Conservation (phyloP, 2,113 vertebrate species). For the Tupaia tana region DNA sequence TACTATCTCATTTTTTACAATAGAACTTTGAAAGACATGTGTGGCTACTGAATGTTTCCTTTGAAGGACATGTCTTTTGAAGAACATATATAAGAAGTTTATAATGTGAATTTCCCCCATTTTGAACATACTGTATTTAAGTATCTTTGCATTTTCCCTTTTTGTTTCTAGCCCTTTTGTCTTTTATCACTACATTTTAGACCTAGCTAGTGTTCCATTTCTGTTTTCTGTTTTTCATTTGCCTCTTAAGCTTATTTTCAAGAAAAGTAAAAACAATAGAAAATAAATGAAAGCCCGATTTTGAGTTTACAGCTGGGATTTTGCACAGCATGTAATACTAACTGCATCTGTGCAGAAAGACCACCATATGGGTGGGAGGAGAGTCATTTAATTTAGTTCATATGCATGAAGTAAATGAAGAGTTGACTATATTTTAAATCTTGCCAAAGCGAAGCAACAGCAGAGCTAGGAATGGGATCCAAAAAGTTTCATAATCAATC, state of each 20-base stretch:
- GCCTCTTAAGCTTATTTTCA: conserved; percentile 8
- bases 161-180: not conserved
- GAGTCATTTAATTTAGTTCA: conserved; percentile 82
- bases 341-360: conserved; percentile 83
- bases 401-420: conserved; percentile 79
- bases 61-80: not conserved
- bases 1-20: not conserved
- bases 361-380: conserved; percentile 82
- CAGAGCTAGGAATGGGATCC: conserved; percentile 43
- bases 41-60: not conserved
- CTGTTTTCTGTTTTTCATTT: conserved; percentile 32
- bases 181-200: not conserved
- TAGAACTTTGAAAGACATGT: not conserved
- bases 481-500: conserved; percentile 59
- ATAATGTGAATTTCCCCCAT: not conserved
- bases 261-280: conserved; percentile 44
- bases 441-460: conserved; percentile 61
- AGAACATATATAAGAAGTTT: not conserved
- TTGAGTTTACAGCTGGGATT: conserved; percentile 79
- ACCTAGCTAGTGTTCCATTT: not conserved
- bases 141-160: not conserved
- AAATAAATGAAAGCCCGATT: conserved; percentile 64
- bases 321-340: conserved; percentile 71
- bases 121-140: not conserved
- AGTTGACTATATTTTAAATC: conserved; percentile 70